These are phyloP conservation scores for Aphelinus atriplicis DNA, from an alignment of 1,140 invertebrate genomes.

Conservation along the genomic window DNA sequence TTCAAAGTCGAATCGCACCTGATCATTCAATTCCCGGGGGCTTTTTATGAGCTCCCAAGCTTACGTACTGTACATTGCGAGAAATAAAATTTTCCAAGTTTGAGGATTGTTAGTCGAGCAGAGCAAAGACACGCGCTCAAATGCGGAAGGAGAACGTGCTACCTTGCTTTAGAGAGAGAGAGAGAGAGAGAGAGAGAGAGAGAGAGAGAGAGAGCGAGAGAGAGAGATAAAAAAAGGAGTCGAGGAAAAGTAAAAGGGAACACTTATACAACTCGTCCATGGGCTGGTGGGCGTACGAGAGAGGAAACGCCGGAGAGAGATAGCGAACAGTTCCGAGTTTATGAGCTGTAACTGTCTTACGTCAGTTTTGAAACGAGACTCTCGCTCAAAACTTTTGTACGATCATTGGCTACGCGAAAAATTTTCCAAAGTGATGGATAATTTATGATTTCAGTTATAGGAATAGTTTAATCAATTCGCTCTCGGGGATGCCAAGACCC, in stretches of 20 bases:
- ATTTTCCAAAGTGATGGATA: constrained; percentile 27
- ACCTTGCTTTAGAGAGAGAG: not conserved
- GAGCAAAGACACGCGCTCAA: not conserved
- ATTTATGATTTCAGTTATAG: constrained; percentile 26
- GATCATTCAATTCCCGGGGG: too few relatives aligned
- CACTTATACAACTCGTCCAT: constrained; percentile 6
- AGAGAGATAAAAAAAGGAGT: not conserved
- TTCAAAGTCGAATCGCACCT: too few relatives aligned
- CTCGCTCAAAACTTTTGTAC: constrained; percentile 12
- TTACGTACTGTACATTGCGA: not conserved
- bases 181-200: too few relatives aligned
- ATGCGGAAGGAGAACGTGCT: not conserved
- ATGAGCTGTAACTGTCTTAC: constrained; percentile 36
- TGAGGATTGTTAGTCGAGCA: constrained; percentile 4
- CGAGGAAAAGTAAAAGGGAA: constrained; percentile 12
- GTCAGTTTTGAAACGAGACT: constrained; percentile 28
- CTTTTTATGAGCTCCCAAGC: not conserved
- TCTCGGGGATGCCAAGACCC: not conserved
- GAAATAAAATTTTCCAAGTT: constrained; percentile 4
- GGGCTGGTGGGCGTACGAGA: too few relatives aligned
- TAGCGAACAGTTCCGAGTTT: constrained; percentile 23
- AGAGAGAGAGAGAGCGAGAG: not conserved
- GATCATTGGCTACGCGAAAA: constrained; percentile 18
- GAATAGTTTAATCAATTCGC: constrained; percentile 30
- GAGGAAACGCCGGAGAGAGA: constrained; percentile 5